These are phyloP conservation scores for Mythimna lalbum DNA, from an alignment of 2,888 invertebrate genomes.

Conservation along the genomic window DNA sequence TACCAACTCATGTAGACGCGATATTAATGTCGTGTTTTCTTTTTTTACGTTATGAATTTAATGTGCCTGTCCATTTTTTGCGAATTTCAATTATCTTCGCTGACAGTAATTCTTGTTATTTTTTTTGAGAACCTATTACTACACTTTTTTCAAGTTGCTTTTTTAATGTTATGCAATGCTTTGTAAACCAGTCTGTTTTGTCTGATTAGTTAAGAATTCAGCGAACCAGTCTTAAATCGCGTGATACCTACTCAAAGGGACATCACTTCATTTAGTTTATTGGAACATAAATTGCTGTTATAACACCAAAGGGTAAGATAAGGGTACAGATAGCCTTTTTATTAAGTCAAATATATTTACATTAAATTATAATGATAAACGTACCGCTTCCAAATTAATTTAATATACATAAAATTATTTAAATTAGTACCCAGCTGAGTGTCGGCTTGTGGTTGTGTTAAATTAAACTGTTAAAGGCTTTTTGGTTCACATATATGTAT, in stretches of 20 bases:
- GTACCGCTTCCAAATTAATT: not conserved
- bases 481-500: not conserved
- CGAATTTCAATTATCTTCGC: not conserved
- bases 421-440: not conserved
- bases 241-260: not conserved
- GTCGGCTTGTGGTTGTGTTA: not conserved
- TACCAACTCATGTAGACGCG: not conserved
- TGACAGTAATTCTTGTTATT: not conserved
- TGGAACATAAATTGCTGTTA: not conserved
- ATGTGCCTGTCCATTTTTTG: not conserved
- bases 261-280: slow-evolving; percentile 10
- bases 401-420: not conserved
- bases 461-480: not conserved
- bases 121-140: not conserved
- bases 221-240: not conserved
- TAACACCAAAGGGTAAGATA: not conserved
- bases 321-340: slow-evolving; percentile 3
- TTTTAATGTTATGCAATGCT: slow-evolving; percentile 11
- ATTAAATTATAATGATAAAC: not conserved
- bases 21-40: not conserved
- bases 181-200: not conserved
- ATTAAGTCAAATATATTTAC: not conserved
- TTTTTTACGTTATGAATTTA: not conserved
- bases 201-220: not conserved
- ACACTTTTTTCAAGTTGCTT: not conserved